These are phyloP conservation scores for Ridgeia piscesae DNA, from an alignment of 1,140 invertebrate genomes.

Conservation along the genomic window DNA sequence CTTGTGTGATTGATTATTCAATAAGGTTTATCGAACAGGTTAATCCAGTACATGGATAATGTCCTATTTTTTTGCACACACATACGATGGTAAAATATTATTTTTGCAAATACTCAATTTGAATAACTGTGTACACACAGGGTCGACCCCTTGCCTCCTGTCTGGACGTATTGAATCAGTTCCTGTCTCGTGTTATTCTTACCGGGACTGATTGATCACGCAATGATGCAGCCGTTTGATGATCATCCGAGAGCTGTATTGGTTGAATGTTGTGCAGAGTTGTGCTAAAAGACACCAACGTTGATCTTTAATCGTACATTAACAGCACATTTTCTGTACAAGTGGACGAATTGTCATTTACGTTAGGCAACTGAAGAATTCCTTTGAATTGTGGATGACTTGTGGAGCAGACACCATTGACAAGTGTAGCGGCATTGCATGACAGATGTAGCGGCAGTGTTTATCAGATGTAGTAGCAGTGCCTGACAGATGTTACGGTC, in stretches of 20 bases:
- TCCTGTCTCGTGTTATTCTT: not conserved
- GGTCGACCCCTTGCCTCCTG: too few species aligned
- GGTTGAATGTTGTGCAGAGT: not conserved
- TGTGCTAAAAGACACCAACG: not conserved
- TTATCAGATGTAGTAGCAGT: too few species aligned
- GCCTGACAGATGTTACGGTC: too few species aligned
- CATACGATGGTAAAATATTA: not conserved
- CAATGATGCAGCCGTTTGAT: not conserved
- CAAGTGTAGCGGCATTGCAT: not conserved
- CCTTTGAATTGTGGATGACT: not conserved
- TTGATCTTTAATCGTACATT: not conserved
- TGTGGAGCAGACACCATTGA: not conserved
- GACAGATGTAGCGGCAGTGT: not conserved
- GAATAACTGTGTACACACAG: not conserved
- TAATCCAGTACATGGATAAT: not conserved
- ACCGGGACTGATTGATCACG: not conserved
- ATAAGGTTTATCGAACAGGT: not conserved
- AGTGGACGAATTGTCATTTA: not conserved
- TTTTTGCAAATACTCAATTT: not conserved
- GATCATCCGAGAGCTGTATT: not conserved
- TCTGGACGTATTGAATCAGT: not conserved
- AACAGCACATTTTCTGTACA: not conserved
- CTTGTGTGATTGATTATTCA: not conserved
- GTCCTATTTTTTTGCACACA: not conserved
- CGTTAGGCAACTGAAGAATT: not conserved